Base-by-base conservation (phyloP, 2,888 invertebrate species). In the Tuta absoluta region DNA sequence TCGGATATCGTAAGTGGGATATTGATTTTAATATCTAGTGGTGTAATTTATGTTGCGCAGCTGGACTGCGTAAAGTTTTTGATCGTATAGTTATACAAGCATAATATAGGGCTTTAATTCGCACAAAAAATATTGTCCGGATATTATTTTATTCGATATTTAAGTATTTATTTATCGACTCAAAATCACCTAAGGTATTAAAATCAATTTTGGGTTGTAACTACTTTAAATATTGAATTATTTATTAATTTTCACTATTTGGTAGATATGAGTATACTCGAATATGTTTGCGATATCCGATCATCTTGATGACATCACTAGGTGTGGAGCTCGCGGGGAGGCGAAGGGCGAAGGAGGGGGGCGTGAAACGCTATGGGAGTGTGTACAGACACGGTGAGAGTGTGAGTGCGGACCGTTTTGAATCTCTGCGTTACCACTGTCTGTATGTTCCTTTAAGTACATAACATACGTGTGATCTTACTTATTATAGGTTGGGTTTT, bases 361-460 rank as follows among this genome's bases (percentile, higher is more conserved):
- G 38, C 45, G 17, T 23, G 53, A 23, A 59, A 38, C 59, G 1
- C 33, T 51, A 10, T 45, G 56, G 19, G 63, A 56, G 63, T 45
- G 59, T 59, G 59, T 59, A 59, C 45, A 59, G 41, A 59, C n/a
- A n/a, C 41, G 41, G 41, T 41, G 41, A 41, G 14, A 11, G 41
- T 38, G 21, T 37, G 11, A 28, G 48, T 28, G 38, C 48, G 61
- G 48, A 12, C 49, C 33, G 21, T 51, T 41, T 28, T 37, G 63
- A 63, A 63, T 63, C 63, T 63, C 60, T n/a, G 21, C 49, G 62
- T 33, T 51, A 51, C 60, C 57, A 28, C 63, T 28, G 45, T 62
- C 57, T 37, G 48, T 63, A 63, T 63, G 63, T 63, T 63, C 63
- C 63, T 63, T 61, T 63, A 33, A 63, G 63, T 63, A 53, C 63